Conservation (phyloP, 2,797 vertebrate species). For the Buphagus erythrorhynchus region DNA sequence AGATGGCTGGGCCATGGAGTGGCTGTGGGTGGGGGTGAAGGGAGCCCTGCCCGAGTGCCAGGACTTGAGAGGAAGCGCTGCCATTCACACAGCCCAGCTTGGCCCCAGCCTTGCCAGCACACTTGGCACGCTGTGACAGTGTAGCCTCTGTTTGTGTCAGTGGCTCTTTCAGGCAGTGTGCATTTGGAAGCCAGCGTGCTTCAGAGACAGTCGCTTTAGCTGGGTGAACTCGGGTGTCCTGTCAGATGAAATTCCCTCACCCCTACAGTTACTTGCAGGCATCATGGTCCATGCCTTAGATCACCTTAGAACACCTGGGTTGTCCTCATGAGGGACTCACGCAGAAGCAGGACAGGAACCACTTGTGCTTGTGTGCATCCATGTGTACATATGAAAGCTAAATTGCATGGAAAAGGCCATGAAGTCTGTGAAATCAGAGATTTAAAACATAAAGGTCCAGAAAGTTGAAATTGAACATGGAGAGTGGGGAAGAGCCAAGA, state of each 20-base stretch:
- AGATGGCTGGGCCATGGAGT: accelerated
- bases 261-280: not conserved
- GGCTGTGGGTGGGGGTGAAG: not conserved
- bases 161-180: not conserved
- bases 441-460: not conserved
- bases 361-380: accelerated
- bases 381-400: not conserved
- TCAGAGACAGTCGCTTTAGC: not conserved
- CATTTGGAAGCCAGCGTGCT: not conserved
- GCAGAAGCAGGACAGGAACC: not conserved
- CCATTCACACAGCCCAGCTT: not conserved
- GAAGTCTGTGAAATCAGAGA: not conserved
- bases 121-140: not conserved
- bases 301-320: not conserved
- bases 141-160: not conserved
- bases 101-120: not conserved
- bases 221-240: not conserved
- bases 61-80: not conserved
- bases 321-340: accelerated
- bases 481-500: accelerated
- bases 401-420: not conserved
- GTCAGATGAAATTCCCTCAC: not conserved
- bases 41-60: not conserved
- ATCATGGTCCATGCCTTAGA: accelerated
- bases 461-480: not conserved